Conservation (phyloP, 2,797 vertebrate species). For the Coilia nasus region DNA sequence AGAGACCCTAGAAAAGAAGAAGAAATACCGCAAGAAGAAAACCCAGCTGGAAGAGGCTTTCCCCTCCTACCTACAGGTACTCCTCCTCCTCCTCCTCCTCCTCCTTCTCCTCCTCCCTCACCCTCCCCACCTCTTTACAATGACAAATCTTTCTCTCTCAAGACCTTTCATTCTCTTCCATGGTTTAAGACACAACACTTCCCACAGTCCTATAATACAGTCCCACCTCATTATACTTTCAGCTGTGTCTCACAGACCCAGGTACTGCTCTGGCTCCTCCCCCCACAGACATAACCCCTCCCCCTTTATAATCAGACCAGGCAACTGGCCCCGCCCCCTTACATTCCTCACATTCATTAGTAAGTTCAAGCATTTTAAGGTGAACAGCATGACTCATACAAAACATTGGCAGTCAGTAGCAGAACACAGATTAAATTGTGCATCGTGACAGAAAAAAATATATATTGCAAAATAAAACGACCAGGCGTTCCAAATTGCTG, state of each 20-base stretch:
- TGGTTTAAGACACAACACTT: not conserved
- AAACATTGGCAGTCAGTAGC: not conserved
- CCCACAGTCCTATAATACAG: not conserved
- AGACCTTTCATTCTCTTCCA: no score
- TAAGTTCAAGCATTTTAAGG: no score
- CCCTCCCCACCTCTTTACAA: no score
- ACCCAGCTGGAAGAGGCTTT: constrained; percentile 95
- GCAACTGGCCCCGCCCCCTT: no score
- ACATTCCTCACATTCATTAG: no score
- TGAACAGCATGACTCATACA: no score
- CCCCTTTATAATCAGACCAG: no score
- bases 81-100: not conserved
- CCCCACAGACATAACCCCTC: not conserved
- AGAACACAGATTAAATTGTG: not conserved
- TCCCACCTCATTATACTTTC: not conserved
- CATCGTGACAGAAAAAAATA: not conserved
- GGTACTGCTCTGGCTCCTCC: not conserved
- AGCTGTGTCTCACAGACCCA: not conserved
- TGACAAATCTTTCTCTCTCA: no score
- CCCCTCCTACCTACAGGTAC: constrained; percentile 93
- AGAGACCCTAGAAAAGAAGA: constrained; percentile 90
- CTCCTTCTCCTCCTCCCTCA: not conserved
- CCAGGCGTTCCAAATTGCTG: not conserved
- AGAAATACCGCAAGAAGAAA: constrained; percentile 96
- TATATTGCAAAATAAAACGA: not conserved